phyloP scores from a whole-genome alignment of 2,888 invertebrate genomes.

The Mantis religiosa region DNA sequence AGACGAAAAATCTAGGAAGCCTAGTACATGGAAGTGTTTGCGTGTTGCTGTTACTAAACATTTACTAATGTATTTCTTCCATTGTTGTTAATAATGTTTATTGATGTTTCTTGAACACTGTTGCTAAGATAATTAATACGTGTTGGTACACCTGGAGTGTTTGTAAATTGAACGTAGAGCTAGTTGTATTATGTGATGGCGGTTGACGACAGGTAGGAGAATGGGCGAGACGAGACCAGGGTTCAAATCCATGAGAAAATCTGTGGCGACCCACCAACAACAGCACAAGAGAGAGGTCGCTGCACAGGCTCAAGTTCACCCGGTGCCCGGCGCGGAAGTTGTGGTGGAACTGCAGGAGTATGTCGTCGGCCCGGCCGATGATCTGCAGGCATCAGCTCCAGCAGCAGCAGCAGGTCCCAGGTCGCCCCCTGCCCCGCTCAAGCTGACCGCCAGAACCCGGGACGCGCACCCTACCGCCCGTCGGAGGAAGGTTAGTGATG shows the following conservation, averaged over 20 bases:
- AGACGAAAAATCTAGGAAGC: too few species aligned
- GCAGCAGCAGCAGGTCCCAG: slow-evolving; percentile 42
- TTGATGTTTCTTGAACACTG: too few species aligned
- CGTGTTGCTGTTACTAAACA: too few species aligned
- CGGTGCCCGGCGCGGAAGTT: slow-evolving; percentile 39
- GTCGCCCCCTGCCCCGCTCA: slow-evolving; percentile 40
- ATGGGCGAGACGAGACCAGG: slow-evolving; percentile 29
- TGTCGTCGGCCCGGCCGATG: slow-evolving; percentile 45
- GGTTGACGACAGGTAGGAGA: slow-evolving; percentile 27
- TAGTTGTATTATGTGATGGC: not conserved
- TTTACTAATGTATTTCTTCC: too few species aligned
- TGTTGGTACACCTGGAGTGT: not conserved
- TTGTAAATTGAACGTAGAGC: not conserved
- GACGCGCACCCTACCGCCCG: slow-evolving; percentile 35
- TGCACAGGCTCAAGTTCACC: slow-evolving; percentile 24
- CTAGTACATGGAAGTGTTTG: too few species aligned
- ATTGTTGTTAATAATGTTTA: too few species aligned
- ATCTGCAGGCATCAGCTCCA: slow-evolving; percentile 39
- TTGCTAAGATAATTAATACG: too few species aligned
- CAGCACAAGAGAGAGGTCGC: slow-evolving; percentile 11
- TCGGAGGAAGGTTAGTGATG: slow-evolving; percentile 65
- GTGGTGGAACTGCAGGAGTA: slow-evolving; percentile 49
- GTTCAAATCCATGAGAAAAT: slow-evolving; percentile 29
- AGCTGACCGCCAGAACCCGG: slow-evolving; percentile 45
- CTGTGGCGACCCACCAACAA: slow-evolving; percentile 21